These are phyloP conservation scores for Phyllotreta cruciferae DNA, from an alignment of 2,888 invertebrate species.

Conservation along the genomic window DNA sequence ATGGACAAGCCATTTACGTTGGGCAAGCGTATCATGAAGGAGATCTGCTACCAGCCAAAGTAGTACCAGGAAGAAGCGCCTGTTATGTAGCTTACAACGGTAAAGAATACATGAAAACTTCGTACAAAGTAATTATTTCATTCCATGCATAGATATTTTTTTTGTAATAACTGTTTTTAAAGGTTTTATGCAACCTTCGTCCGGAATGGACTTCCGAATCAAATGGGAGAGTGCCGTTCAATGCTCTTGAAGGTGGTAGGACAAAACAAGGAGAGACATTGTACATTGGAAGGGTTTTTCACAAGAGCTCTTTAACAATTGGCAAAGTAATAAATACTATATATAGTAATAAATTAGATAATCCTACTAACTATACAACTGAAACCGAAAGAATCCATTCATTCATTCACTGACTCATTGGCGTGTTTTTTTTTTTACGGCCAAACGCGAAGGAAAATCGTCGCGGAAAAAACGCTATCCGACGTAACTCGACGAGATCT, in stretches of 20 bases:
- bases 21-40: conserved; percentile 72
- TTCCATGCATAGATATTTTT: neutral
- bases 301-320: conserved; percentile 65
- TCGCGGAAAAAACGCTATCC: no score
- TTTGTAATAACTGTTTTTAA: conserved; percentile 32
- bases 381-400: no score
- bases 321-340: conserved; percentile 60
- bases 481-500: no score
- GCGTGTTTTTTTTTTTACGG: no score
- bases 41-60: conserved; percentile 70
- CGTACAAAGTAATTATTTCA: conserved; percentile 57
- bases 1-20: conserved; percentile 74
- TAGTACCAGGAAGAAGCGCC: conserved; percentile 68
- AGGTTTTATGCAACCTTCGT: conserved; percentile 63
- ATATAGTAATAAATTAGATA: neutral
- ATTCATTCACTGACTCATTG: no score
- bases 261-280: conserved; percentile 64
- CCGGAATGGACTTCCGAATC: conserved; percentile 63
- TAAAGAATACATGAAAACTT: conserved; percentile 68
- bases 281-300: conserved; percentile 64
- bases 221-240: conserved; percentile 63
- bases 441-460: no score
- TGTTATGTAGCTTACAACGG: conserved; percentile 70
- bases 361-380: no score
- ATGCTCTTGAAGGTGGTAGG: conserved; percentile 64